A percentile compares a stretch with the other conserved stretches of the same genome.
These are phyloP conservation scores for Pseudomyrmex cubaensis DNA, from an alignment of 1,140 invertebrate genomes.

Conservation along the genomic window DNA sequence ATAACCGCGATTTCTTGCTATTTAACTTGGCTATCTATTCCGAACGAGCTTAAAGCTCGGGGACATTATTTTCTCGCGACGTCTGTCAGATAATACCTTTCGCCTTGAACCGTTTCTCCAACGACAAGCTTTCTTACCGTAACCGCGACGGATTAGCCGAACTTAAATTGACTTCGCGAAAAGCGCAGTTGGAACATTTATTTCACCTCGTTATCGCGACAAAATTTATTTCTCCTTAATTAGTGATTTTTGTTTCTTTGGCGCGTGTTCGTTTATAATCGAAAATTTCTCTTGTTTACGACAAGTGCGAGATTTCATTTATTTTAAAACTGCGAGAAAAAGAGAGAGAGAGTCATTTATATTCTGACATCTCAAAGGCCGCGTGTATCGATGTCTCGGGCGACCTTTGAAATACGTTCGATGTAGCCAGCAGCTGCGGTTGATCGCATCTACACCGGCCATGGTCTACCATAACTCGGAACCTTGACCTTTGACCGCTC, in stretches of 20 bases:
- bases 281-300: too few species aligned
- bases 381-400: conserved; percentile 10
- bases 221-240: not conserved
- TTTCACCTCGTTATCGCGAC: not conserved
- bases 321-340: not conserved
- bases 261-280: not conserved
- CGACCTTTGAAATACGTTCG: conserved; percentile 31
- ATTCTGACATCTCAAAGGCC: not conserved
- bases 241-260: not conserved
- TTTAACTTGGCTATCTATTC: conserved; percentile 59
- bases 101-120: conserved; percentile 8
- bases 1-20: conserved; percentile 49
- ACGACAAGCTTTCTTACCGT: conserved; percentile 49
- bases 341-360: not conserved
- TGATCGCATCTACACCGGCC: conserved; percentile 29
- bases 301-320: too few species aligned
- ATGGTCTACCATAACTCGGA: conserved; percentile 10
- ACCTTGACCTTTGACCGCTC: conserved; percentile 59
- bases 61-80: conserved; percentile 37
- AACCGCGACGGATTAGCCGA: conserved; percentile 48
- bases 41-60: conserved; percentile 41
- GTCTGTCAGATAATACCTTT: conserved; percentile 30
- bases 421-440: conserved; percentile 15
- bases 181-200: not conserved
- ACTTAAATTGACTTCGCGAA: conserved; percentile 39